Evolutionary conservation across 2,888 invertebrate species (phyloP).

Genomic region (Xylophagus ater): DNA sequence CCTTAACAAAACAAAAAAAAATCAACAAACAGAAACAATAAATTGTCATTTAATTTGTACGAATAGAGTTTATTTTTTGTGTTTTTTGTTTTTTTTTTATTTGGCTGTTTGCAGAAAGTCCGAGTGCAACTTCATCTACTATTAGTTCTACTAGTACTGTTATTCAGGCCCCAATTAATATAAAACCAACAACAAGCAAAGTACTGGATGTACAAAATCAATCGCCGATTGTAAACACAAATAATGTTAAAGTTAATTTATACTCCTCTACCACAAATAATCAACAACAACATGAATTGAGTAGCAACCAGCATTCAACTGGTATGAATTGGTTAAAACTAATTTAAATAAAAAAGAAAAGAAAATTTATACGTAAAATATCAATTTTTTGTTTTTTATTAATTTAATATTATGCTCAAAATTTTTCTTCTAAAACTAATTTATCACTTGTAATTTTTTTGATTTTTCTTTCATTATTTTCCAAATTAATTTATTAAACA

Average conservation of each 20-base stretch:
- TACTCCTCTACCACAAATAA: conserved; percentile 8
- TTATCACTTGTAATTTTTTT: too few species aligned
- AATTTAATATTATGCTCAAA: too few species aligned
- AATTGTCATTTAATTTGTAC: too few species aligned
- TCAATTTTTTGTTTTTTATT: too few species aligned
- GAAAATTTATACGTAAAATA: too few species aligned
- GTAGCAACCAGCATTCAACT: conserved; percentile 15
- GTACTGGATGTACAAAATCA: conserved; percentile 15
- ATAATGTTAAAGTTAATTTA: conserved; percentile 10
- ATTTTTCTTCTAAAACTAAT: too few species aligned
- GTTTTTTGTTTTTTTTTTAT: not conserved
- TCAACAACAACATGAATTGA: conserved; percentile 17
- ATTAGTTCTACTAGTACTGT: conserved; percentile 18
- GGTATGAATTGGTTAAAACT: conserved; percentile 13
- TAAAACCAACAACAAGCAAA: conserved; percentile 16
- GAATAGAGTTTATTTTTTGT: not conserved
- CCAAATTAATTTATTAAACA: too few species aligned
- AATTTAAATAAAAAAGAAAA: too few species aligned
- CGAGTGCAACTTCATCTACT: conserved; percentile 18
- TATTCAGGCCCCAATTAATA: conserved; percentile 16
- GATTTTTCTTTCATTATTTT: too few species aligned
- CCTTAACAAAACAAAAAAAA: not conserved
- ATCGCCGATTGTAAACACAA: conserved; percentile 9
- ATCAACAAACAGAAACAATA: too few species aligned
- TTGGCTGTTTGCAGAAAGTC: conserved; percentile 18